These are phyloP conservation scores for Meandrina meandrites DNA, from an alignment of 92 coral and sea anemone species.

Conservation along the genomic window DNA sequence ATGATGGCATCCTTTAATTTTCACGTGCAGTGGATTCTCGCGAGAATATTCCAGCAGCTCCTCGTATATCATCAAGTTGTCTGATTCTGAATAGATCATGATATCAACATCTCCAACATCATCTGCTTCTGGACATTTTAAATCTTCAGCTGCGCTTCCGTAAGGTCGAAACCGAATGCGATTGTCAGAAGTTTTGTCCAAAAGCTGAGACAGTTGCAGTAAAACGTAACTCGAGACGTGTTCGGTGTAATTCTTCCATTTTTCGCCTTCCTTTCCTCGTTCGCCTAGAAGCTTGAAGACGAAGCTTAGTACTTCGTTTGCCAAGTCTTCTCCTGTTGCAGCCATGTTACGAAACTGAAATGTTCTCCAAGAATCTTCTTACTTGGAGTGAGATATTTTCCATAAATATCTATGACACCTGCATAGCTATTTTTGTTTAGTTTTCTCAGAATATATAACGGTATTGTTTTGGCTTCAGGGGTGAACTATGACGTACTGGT, in stretches of 20 bases:
- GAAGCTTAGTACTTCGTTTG: slow-evolving; percentile 29
- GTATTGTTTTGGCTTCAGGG: too few species aligned
- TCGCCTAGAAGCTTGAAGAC: slow-evolving; percentile 41
- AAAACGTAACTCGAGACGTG: neutral
- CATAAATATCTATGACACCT: neutral
- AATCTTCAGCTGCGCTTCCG: slow-evolving; percentile 68
- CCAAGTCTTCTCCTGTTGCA: neutral
- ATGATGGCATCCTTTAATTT: slow-evolving; percentile 58
- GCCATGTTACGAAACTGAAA: slow-evolving; percentile 24
- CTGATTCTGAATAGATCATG: slow-evolving; percentile 53
- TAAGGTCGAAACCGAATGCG: slow-evolving; percentile 23
- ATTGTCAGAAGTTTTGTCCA: neutral
- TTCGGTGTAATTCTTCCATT: slow-evolving; percentile 28
- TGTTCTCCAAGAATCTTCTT: neutral
- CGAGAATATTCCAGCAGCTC: slow-evolving; percentile 49
- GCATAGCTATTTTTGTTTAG: neutral
- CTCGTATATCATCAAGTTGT: slow-evolving; percentile 40
- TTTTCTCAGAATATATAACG: too few species aligned
- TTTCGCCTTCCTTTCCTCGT: slow-evolving; percentile 25
- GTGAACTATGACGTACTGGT: too few species aligned
- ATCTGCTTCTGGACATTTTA: slow-evolving; percentile 41
- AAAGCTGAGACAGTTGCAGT: neutral
- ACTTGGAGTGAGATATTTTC: neutral
- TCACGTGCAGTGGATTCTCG: slow-evolving; percentile 44
- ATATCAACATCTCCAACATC: slow-evolving; percentile 73